Percentiles rank a stretch among this genome's conserved stretches.
Evolutionary conservation across 2,113 vertebrate genomes (phyloP).

Genomic region (Hippolais icterina): DNA sequence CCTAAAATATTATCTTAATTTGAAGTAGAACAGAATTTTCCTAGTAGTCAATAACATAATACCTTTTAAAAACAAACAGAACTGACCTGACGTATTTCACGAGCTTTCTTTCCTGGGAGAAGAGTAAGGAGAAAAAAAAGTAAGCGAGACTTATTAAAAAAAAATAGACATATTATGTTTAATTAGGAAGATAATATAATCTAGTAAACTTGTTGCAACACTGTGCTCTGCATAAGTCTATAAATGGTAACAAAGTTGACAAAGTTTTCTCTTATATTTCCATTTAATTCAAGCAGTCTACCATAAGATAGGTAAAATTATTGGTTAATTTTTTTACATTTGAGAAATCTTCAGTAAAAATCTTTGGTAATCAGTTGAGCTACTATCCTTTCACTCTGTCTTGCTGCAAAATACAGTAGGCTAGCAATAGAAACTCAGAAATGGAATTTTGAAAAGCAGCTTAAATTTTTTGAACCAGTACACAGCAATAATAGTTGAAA

Average conservation of each 20-base stretch:
- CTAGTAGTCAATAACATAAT: not conserved
- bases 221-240: not conserved
- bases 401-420: not conserved
- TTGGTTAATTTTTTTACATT: accelerated
- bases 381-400: not conserved
- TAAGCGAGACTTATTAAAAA: not conserved
- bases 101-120: not conserved
- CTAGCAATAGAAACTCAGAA: not conserved
- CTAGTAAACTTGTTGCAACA: not conserved
- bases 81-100: not conserved
- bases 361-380: not conserved
- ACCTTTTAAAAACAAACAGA: not conserved
- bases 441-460: not conserved
- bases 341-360: not conserved
- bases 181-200: not conserved
- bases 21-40: not conserved
- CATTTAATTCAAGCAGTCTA: not conserved
- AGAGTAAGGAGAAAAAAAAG: not conserved
- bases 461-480: not conserved
- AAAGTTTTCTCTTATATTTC: not conserved
- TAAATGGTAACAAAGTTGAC: not conserved
- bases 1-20: not conserved
- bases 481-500: not conserved
- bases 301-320: not conserved
- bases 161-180: not conserved